Evolutionary conservation across 2,113 vertebrate genomes (phyloP).

Genomic region (Perca flavescens): DNA sequence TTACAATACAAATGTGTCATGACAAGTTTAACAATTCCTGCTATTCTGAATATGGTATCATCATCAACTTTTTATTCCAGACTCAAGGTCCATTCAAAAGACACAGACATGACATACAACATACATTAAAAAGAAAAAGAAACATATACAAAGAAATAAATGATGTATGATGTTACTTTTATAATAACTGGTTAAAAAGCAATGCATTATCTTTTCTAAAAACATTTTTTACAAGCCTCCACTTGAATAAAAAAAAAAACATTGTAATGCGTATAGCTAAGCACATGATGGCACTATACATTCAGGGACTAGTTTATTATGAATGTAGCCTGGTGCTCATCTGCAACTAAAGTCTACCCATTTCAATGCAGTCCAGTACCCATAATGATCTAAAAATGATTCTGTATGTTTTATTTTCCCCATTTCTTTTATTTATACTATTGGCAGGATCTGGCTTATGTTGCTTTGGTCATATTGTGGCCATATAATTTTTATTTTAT

Average conservation of each 20-base stretch:
- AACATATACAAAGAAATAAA: no score
- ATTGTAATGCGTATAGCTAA: conserved; percentile 55
- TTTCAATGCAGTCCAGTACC: neutral
- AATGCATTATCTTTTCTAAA: conserved; percentile 35
- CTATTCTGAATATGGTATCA: neutral
- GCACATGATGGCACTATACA: conserved; percentile 77
- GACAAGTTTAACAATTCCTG: neutral
- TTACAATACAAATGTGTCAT: neutral
- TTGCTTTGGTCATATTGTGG: neutral
- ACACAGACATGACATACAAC: no score
- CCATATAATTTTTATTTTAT: neutral
- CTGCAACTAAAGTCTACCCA: conserved; percentile 5
- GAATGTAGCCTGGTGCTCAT: conserved; percentile 25
- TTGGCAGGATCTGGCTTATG: neutral
- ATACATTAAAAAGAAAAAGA: no score
- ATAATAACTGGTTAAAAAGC: neutral
- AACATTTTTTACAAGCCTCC: conserved; percentile 19
- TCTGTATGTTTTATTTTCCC: neutral
- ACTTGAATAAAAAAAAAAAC: conserved; percentile 10
- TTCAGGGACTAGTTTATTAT: conserved; percentile 62
- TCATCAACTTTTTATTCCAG: no score
- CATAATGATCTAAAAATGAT: neutral
- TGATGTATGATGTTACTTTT: conserved; percentile 19
- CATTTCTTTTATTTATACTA: neutral
- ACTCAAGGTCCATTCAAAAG: no score